phyloP scores from a whole-genome alignment of 1,140 invertebrate species.

The Drosophila bipectinata region DNA sequence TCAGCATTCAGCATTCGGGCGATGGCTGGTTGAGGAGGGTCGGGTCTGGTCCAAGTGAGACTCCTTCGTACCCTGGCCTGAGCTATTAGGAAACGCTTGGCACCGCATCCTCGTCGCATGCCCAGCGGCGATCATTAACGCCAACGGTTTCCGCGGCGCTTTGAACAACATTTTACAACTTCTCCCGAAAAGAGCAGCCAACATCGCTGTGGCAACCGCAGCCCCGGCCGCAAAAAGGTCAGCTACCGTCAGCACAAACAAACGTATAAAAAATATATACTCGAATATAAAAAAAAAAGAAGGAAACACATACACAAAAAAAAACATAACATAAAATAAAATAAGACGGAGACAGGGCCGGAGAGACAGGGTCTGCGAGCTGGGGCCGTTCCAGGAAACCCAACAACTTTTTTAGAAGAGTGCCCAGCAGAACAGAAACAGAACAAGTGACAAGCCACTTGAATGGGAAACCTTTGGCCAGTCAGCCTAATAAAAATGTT shows the following conservation, averaged over 20 bases:
- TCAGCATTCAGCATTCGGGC: conserved; percentile 44
- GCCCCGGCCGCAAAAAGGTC: conserved; percentile 57
- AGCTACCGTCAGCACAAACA: conserved; percentile 71
- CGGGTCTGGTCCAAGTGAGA: background rate
- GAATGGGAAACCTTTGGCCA: conserved; percentile 52
- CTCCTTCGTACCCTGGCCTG: conserved; percentile 10
- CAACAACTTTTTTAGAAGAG: conserved; percentile 72
- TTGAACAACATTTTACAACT: conserved; percentile 72
- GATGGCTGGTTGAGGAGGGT: conserved; percentile 38
- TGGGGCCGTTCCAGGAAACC: conserved; percentile 67
- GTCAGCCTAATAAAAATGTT: conserved; percentile 64
- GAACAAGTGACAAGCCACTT: conserved; percentile 59
- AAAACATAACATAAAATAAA: conserved; percentile 52
- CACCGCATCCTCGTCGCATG: conserved; percentile 31
- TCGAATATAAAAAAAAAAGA: conserved; percentile 19
- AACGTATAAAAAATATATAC: conserved; percentile 32
- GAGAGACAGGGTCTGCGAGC: conserved; percentile 36
- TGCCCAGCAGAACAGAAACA: conserved; percentile 51
- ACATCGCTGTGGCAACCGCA: conserved; percentile 15
- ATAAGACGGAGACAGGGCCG: conserved; percentile 22
- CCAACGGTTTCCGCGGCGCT: conserved; percentile 58
- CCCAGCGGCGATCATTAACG: conserved; percentile 66
- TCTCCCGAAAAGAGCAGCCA: conserved; percentile 57
- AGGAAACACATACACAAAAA: conserved; percentile 39
- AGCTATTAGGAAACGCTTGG: conserved; percentile 56